Evolutionary conservation across 2,888 invertebrate genomes (phyloP).

Genomic region (Drosophila pegasa): DNA sequence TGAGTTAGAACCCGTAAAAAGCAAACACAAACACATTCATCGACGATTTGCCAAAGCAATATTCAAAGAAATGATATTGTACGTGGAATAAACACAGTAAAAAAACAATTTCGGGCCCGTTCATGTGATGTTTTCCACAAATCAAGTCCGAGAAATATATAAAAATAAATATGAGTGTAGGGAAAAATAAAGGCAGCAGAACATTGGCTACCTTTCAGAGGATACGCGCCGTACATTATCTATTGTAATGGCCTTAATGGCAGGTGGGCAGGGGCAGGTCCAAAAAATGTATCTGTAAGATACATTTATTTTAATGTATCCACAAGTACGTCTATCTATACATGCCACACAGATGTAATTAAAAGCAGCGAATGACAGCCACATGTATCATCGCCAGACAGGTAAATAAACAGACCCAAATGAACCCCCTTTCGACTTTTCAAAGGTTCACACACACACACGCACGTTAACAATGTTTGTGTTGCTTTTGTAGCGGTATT

Average conservation of each 20-base stretch:
- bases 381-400: conserved; percentile 58
- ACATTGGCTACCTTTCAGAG: conserved; percentile 51
- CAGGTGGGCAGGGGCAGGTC: conserved; percentile 2
- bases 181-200: conserved; percentile 14
- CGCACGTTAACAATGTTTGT: not conserved
- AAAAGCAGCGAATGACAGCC: conserved; percentile 73
- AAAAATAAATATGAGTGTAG: conserved; percentile 17
- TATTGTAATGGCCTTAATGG: conserved; percentile 67
- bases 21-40: conserved; percentile 2
- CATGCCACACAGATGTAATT: conserved; percentile 61
- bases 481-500: conserved; percentile 33
- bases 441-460: conserved; percentile 27
- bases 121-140: conserved; percentile 63
- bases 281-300: conserved; percentile 49
- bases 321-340: conserved; percentile 24
- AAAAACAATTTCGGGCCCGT: not conserved
- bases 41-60: conserved; percentile 24
- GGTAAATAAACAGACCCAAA: conserved; percentile 45
- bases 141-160: conserved; percentile 56
- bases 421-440: conserved; percentile 6
- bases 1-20: conserved; percentile 13
- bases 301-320: conserved; percentile 43
- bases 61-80: conserved; percentile 55
- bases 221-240: conserved; percentile 42
- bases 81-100: conserved; percentile 53